Conservation (phyloP, 2,113 vertebrate species). For the Barbus barbus region DNA sequence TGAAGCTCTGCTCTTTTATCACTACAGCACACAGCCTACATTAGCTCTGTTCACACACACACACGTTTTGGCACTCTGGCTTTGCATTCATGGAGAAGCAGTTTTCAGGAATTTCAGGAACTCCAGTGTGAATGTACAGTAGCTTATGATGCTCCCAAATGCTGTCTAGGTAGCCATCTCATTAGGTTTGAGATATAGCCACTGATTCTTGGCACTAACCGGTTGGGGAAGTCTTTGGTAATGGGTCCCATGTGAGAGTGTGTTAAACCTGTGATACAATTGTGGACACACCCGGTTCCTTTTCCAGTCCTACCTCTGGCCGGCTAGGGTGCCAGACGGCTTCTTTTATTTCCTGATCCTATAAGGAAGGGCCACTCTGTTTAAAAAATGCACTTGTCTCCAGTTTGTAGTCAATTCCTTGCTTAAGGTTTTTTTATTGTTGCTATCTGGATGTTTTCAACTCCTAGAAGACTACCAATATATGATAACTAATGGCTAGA, state of each 20-base stretch:
- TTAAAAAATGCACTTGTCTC: neutral
- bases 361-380: slow-evolving; percentile 11
- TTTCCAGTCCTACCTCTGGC: slow-evolving; percentile 10
- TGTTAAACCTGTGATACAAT: neutral
- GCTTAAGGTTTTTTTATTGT: neutral
- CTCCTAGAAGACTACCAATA: neutral
- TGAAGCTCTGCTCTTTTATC: neutral
- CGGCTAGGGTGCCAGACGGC: neutral
- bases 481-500: neutral
- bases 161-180: neutral
- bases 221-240: slow-evolving; percentile 26
- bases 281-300: slow-evolving; percentile 45
- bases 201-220: neutral
- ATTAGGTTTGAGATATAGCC: neutral
- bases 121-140: neutral
- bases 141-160: neutral
- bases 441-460: neutral
- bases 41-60: neutral
- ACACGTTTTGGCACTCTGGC: neutral
- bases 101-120: neutral
- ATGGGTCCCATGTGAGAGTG: slow-evolving; percentile 33
- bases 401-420: neutral
- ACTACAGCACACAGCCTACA: neutral
- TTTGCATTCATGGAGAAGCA: neutral
- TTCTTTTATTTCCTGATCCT: slow-evolving; percentile 25